Conservation (phyloP, 2,888 invertebrate genomes). For the Drosophila anomalata region DNA sequence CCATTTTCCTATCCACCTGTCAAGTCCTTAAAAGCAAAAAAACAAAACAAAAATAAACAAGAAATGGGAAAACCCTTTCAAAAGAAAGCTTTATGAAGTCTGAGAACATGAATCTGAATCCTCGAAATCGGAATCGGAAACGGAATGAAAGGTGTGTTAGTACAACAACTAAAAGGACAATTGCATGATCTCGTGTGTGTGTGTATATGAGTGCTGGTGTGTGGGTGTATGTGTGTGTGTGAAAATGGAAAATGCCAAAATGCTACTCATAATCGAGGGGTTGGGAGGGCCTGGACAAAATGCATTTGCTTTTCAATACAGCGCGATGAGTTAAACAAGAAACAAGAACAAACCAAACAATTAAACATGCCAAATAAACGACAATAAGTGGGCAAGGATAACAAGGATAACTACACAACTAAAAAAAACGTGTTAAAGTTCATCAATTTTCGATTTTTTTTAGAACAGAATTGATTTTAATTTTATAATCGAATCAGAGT, state of each 20-base stretch:
- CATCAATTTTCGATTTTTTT: no score
- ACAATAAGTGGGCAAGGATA: conserved; percentile 12
- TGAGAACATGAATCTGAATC: not conserved
- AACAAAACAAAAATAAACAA: not conserved
- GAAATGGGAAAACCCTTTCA: not conserved
- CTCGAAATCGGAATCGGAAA: not conserved
- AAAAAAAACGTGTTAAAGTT: not conserved
- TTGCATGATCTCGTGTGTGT: conserved; percentile 32
- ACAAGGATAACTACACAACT: not conserved
- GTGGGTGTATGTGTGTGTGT: conserved; percentile 8
- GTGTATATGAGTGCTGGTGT: conserved; percentile 22
- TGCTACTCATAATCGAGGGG: conserved; percentile 1
- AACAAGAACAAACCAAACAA: conserved; percentile 37
- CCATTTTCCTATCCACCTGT: not conserved
- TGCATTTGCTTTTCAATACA: conserved; percentile 24
- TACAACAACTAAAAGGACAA: conserved; percentile 28
- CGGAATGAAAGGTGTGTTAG: conserved; percentile 15
- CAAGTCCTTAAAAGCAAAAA: not conserved
- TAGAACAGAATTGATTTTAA: no score
- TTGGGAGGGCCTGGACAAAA: conserved; percentile 18
- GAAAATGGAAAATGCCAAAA: conserved; percentile 1
- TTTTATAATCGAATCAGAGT: not conserved
- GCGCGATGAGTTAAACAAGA: conserved; percentile 31
- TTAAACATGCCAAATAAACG: conserved; percentile 36
- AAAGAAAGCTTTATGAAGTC: no score